A percentile compares a stretch with the other conserved stretches of the same genome.
phyloP scores from a whole-genome alignment of 30 jellyfish, hydroid and myxozoan genomes.

The Chrysaora quinquecirrha region DNA sequence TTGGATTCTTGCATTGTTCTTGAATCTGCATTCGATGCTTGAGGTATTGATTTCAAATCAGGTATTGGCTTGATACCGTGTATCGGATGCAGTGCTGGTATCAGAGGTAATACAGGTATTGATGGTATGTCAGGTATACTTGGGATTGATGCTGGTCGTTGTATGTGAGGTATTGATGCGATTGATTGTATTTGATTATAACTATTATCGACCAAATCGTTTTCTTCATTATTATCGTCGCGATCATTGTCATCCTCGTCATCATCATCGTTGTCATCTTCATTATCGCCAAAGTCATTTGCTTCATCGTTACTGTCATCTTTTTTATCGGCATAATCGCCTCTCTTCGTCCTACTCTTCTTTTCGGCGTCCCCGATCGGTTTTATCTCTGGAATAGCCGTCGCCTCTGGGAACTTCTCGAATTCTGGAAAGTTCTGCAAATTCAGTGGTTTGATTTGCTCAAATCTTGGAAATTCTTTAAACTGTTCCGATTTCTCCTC shows the following conservation, averaged over 20 bases:
- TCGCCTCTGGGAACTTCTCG: conserved; percentile 57
- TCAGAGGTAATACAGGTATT: conserved; percentile 47
- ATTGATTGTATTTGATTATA: conserved; percentile 11
- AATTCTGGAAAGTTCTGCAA: conserved; percentile 24
- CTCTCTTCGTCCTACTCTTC: conserved; percentile 33
- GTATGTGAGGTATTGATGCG: conserved; percentile 35
- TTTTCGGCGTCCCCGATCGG: conserved; percentile 50
- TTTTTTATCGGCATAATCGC: neutral
- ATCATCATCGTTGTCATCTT: conserved; percentile 47
- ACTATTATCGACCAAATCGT: conserved; percentile 2
- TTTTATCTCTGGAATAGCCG: conserved; percentile 64
- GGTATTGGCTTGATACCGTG: conserved; percentile 24
- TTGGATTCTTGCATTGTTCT: neutral
- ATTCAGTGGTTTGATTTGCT: conserved; percentile 42
- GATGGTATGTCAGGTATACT: conserved; percentile 60
- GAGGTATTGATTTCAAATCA: neutral
- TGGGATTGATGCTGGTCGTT: conserved; percentile 59
- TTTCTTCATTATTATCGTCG: conserved; percentile 6
- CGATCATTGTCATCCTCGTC: conserved; percentile 11
- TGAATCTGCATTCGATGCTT: neutral
- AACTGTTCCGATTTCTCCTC: conserved; percentile 24
- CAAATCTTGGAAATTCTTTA: conserved; percentile 55
- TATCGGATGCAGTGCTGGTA: conserved; percentile 46
- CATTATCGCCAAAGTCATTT: conserved; percentile 23
- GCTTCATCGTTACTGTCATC: conserved; percentile 13